These are phyloP conservation scores for Loripinus fragilis DNA, from an alignment of 2,888 invertebrate genomes.

Conservation along the genomic window DNA sequence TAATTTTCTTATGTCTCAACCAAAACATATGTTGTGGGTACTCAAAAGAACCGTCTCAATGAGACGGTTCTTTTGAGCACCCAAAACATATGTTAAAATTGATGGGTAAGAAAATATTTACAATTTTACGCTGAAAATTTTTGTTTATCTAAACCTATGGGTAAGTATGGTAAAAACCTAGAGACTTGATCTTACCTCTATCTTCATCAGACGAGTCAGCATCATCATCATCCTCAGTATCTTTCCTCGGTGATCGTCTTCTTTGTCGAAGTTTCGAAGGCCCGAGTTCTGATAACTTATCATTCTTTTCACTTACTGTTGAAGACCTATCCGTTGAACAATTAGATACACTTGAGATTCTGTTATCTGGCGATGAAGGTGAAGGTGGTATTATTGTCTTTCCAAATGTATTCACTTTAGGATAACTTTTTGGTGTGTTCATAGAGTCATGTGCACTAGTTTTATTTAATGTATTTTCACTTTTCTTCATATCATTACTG, in stretches of 20 bases:
- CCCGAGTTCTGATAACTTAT: background rate
- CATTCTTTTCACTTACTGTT: background rate
- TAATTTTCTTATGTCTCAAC: too few relatives aligned
- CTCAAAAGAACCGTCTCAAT: too few relatives aligned
- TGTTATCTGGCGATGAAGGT: too few relatives aligned
- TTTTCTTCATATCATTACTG: background rate
- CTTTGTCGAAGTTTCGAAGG: slow-evolving; percentile 3
- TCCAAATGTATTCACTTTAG: background rate
- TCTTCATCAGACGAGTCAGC: slow-evolving; percentile 77
- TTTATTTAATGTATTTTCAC: background rate
- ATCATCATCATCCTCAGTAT: slow-evolving; percentile 54
- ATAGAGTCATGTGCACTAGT: background rate
- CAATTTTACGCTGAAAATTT: too few relatives aligned
- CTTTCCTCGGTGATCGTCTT: background rate
- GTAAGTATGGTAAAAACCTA: too few relatives aligned
- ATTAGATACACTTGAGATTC: background rate
- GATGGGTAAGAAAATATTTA: too few relatives aligned
- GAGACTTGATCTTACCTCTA: slow-evolving; percentile 51
- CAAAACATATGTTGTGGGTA: too few relatives aligned
- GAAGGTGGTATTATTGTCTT: background rate
- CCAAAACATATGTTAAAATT: too few relatives aligned
- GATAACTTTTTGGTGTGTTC: background rate
- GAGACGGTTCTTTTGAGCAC: too few relatives aligned
- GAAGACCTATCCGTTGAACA: background rate
- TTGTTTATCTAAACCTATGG: too few relatives aligned